Conservation (phyloP, 92 coral and sea anemone species). For the Zoanthus solanderi region DNA sequence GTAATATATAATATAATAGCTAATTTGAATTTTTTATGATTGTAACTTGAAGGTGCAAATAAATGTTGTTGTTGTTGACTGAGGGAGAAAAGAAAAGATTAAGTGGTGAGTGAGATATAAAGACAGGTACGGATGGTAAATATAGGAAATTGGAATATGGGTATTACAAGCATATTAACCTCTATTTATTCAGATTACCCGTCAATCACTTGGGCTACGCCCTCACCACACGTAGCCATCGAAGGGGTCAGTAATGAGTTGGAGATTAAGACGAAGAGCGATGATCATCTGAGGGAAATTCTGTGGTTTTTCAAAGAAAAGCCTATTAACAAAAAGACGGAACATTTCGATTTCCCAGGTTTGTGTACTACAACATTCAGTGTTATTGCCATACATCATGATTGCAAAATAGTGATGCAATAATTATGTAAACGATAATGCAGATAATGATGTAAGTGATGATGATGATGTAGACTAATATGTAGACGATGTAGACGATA, state of each 20-base stretch:
- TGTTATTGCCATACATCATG: neutral
- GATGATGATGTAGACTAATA: too few species aligned
- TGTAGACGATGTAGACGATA: neutral
- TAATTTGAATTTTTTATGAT: too few species aligned
- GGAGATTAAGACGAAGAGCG: conserved; percentile 73
- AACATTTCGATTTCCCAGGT: conserved; percentile 90
- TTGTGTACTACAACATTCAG: conserved; percentile 18
- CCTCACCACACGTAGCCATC: conserved; percentile 89
- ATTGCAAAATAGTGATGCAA: neutral
- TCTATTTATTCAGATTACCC: conserved; percentile 69
- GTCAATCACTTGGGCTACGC: conserved; percentile 78
- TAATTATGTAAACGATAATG: neutral
- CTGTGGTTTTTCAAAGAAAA: conserved; percentile 86
- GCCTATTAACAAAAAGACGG: conserved; percentile 65
- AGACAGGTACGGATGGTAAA: neutral
- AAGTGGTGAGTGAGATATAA: neutral
- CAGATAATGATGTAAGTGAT: too few species aligned
- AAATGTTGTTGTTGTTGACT: too few species aligned
- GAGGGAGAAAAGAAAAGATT: neutral
- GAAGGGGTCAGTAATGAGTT: conserved; percentile 82
- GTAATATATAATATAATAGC: too few species aligned
- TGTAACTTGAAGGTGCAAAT: too few species aligned
- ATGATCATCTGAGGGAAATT: conserved; percentile 66
- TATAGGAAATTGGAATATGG: neutral
- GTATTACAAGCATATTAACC: neutral